These are phyloP conservation scores for Oligia fasciuncula DNA, from an alignment of 2,888 invertebrate species.

Conservation along the genomic window DNA sequence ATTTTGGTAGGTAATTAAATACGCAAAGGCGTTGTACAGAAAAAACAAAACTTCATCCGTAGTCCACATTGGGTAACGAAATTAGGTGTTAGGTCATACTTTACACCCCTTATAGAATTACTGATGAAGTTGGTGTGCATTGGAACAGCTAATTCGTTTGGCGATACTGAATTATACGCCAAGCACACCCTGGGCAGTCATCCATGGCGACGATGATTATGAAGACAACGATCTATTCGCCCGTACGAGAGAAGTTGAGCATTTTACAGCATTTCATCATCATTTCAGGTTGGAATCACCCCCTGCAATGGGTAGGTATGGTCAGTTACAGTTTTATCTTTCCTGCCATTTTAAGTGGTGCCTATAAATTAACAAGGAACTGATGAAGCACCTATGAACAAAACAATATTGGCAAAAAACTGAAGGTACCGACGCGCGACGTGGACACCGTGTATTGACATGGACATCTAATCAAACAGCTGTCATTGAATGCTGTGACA, in stretches of 20 bases:
- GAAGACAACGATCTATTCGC: background rate
- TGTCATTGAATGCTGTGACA: constrained; percentile 39
- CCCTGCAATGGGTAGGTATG: background rate
- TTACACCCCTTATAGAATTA: background rate
- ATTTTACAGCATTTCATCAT: constrained; percentile 1
- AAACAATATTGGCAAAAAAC: constrained; percentile 7
- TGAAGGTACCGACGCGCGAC: constrained; percentile 19
- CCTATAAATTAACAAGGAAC: constrained; percentile 17
- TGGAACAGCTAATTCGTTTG: background rate
- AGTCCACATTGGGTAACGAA: background rate
- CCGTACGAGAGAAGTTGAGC: background rate
- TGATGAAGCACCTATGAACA: background rate
- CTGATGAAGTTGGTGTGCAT: background rate
- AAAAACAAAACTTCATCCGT: too few species aligned
- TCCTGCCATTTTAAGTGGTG: background rate
- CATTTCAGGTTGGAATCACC: background rate
- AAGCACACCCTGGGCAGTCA: too few species aligned
- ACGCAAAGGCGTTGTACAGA: background rate
- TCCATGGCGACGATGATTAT: background rate
- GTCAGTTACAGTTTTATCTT: background rate
- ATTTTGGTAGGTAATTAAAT: too few species aligned
- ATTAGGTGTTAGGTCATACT: background rate
- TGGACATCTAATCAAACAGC: constrained; percentile 29
- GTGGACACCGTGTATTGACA: background rate
- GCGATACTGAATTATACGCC: background rate